A percentile compares a stretch with the other conserved stretches of the same genome.
Evolutionary conservation across 2,888 invertebrate species (phyloP).

Genomic region (Agrilus biguttatus): DNA sequence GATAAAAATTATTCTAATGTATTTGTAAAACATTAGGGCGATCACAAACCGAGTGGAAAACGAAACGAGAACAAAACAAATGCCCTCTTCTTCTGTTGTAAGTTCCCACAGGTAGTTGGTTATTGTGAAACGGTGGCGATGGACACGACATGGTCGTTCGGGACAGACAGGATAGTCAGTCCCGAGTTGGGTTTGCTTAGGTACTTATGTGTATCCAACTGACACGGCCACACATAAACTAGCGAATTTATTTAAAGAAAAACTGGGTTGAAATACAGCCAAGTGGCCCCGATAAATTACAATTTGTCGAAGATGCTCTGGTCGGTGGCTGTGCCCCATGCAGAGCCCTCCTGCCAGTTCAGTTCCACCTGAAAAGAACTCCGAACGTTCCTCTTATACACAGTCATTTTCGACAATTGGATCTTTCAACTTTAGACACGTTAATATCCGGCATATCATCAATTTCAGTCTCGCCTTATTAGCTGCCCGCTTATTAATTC

Average conservation of each 20-base stretch:
- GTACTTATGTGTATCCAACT: constrained; percentile 3
- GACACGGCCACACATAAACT: constrained; percentile 28
- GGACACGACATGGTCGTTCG: no score
- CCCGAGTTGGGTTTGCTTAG: no score
- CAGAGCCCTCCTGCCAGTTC: constrained; percentile 23
- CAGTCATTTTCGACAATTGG: constrained; percentile 21
- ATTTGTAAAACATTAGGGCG: no score
- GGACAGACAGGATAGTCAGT: no score
- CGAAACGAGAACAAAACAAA: no score
- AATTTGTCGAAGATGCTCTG: constrained; percentile 30
- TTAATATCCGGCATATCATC: constrained; percentile 25
- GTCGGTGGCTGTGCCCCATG: constrained; percentile 28
- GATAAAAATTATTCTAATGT: no score
- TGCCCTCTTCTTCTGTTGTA: no score
- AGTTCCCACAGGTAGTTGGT: no score
- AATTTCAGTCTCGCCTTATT: constrained; percentile 21
- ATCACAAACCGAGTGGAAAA: no score
- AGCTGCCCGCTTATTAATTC: constrained; percentile 10
- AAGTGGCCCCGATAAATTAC: constrained; percentile 28
- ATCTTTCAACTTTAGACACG: constrained; percentile 23
- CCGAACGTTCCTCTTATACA: constrained; percentile 12
- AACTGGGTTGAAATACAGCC: constrained; percentile 20
- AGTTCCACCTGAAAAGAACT: constrained; percentile 21
- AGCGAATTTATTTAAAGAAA: constrained; percentile 26
- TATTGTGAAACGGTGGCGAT: no score